These are phyloP conservation scores for Eudyptes chrysolophus DNA, from an alignment of 2,113 vertebrate genomes.

Conservation along the genomic window DNA sequence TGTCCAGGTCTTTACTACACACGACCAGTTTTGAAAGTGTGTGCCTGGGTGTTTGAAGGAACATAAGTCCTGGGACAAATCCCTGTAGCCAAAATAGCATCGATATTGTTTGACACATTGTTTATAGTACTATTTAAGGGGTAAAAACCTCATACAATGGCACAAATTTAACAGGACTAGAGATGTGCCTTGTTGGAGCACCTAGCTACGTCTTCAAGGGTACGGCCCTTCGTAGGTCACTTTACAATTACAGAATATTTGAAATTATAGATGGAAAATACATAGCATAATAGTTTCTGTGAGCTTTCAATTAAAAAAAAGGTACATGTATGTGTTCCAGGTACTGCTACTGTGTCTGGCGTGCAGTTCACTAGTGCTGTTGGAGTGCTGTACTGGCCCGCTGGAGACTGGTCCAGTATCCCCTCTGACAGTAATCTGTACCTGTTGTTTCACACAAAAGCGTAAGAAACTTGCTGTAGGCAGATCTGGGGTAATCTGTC, in stretches of 20 bases:
- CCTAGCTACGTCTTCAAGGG: neutral
- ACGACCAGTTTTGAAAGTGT: neutral
- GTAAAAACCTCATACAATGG: neutral
- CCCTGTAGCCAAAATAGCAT: neutral
- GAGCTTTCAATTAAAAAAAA: neutral
- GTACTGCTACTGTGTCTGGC: neutral
- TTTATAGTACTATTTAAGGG: neutral
- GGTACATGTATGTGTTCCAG: neutral
- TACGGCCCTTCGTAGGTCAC: neutral
- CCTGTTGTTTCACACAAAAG: neutral
- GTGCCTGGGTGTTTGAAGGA: neutral
- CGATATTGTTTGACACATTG: neutral
- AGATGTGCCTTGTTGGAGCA: neutral
- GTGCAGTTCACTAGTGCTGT: neutral
- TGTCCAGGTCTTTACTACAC: neutral
- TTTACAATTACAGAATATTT: neutral
- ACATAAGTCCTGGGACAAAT: neutral
- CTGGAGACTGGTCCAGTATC: neutral
- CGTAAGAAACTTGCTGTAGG: neutral
- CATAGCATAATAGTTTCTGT: neutral
- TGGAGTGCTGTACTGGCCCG: neutral
- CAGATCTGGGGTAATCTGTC: neutral
- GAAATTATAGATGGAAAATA: neutral
- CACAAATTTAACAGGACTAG: neutral
- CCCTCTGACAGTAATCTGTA: neutral